Evolutionary conservation across 2,113 vertebrate genomes (phyloP).

Genomic region (Ammodytes marinus): DNA sequence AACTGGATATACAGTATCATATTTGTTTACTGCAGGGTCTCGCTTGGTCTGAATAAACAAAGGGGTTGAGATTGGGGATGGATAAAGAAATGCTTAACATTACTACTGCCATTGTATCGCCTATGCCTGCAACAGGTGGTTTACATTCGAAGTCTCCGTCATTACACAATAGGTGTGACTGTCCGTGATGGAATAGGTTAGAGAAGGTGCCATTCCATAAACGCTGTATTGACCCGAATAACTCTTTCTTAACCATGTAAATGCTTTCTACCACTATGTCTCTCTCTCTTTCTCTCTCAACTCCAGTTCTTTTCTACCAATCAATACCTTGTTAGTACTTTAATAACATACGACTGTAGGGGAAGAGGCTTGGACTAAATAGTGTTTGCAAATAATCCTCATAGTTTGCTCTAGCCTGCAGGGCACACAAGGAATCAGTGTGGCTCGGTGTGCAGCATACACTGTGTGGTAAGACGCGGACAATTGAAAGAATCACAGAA

Average conservation of each 20-base stretch:
- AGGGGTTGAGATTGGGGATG: slow-evolving; percentile 8
- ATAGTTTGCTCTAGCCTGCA: slow-evolving; percentile 36
- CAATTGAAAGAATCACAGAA: slow-evolving; percentile 31
- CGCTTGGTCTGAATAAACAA: slow-evolving; percentile 47
- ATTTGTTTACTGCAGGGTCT: slow-evolving; percentile 31
- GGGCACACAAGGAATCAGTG: slow-evolving; percentile 14
- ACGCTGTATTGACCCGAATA: slow-evolving; percentile 45
- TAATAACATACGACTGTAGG: slow-evolving; percentile 67
- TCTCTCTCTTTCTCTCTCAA: slow-evolving; percentile 41
- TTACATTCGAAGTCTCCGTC: slow-evolving; percentile 34
- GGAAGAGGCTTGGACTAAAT: slow-evolving; percentile 48
- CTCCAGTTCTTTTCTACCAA: slow-evolving; percentile 53
- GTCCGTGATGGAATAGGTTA: slow-evolving; percentile 32
- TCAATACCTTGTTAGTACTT: slow-evolving; percentile 80
- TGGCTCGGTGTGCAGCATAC: slow-evolving; percentile 31
- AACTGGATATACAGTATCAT: slow-evolving; percentile 17
- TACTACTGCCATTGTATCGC: slow-evolving; percentile 22
- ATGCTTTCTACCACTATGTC: slow-evolving; percentile 63
- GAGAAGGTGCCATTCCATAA: slow-evolving; percentile 42
- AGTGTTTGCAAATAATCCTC: slow-evolving; percentile 59
- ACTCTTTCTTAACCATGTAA: slow-evolving; percentile 65
- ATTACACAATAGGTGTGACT: slow-evolving; percentile 49
- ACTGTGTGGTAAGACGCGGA: slow-evolving; percentile 30
- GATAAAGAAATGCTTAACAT: slow-evolving; percentile 32
- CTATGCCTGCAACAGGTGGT: slow-evolving; percentile 39